Evolutionary conservation across 2,888 invertebrate species (phyloP), one percentile per base, ranked within the genome.

Genomic region (Cosmorhoe ocellata): DNA sequence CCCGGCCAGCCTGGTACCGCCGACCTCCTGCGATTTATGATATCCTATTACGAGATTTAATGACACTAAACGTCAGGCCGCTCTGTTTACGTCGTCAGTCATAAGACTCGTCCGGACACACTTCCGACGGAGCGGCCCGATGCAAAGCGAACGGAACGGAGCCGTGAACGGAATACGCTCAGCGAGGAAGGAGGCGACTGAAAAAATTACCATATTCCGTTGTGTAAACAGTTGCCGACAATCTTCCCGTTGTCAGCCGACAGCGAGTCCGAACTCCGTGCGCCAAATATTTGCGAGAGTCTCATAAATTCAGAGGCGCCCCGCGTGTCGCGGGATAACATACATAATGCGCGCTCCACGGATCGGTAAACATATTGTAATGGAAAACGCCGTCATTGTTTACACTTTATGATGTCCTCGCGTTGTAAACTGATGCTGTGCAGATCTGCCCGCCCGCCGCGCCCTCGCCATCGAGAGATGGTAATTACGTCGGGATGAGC

Each of bases 281-380:
- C 84, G 83, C 89, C 88, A 90, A 90, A 90, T 90, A 90, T 90
- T 90, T 90, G 83, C 87, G 66, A 66, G 85, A 78, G 83, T 77
- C 81, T 84, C 88, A 89, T 90, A 90, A 90, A 90, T 90, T 82
- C 76, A 76, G 73, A 75, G 76, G 76, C 79, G 81, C 79, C 78
- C 82, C 76, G 80, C 82, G 78, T 81, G 79, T 79, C 82, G 81
- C 82, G 77, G 89, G 87, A 86, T 87, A 89, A 90, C 90, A 90
- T 81, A 88, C 85, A 90, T 90, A 90, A 90, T 88, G 81, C 90
- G 82, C 76, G 74, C 84, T 74, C 84, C 81, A 81, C 84, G 89
- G 87, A 86, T 90, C 85, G 88, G 89, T 83, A 90, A 90, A 90
- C 90, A 90, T 89, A 90, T 90, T 90, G 89, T 90, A 90, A 90